phyloP scores from a whole-genome alignment of 2,888 invertebrate genomes.

The Euplexia lucipara region DNA sequence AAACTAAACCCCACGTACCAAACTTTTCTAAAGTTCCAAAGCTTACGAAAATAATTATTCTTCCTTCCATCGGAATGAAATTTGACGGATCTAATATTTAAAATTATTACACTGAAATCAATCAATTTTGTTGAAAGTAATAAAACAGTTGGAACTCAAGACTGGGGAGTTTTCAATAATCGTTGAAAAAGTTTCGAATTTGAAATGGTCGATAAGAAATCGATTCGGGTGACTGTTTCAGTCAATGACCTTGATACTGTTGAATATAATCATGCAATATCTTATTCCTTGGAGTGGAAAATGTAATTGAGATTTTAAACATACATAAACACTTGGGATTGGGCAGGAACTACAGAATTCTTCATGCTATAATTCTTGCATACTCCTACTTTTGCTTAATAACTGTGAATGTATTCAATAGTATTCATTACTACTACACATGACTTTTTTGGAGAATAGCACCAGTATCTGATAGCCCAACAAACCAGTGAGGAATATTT shows the following conservation, averaged over 20 bases:
- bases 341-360: too few species aligned
- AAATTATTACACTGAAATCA: conserved; percentile 12
- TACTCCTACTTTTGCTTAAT: too few species aligned
- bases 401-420: too few species aligned
- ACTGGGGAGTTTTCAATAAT: conserved; percentile 43
- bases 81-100: conserved; percentile 3
- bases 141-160: conserved; percentile 33
- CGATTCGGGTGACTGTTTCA: background rate
- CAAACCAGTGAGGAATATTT: too few species aligned
- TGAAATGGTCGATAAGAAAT: conserved; percentile 29
- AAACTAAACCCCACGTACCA: background rate
- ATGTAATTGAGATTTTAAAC: too few species aligned
- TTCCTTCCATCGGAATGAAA: background rate
- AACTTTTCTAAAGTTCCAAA: background rate
- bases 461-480: background rate
- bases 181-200: conserved; percentile 35
- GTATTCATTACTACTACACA: too few species aligned
- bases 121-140: conserved; percentile 38
- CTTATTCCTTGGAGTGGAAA: too few species aligned
- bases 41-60: background rate
- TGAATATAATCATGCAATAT: too few species aligned
- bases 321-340: too few species aligned
- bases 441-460: too few species aligned
- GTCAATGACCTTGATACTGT: conserved; percentile 2
- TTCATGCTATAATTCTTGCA: too few species aligned